A percentile compares a stretch with the other conserved stretches of the same genome.
Conservation (phyloP, 92 coral and sea anemone species). For the Muricea muricata region DNA sequence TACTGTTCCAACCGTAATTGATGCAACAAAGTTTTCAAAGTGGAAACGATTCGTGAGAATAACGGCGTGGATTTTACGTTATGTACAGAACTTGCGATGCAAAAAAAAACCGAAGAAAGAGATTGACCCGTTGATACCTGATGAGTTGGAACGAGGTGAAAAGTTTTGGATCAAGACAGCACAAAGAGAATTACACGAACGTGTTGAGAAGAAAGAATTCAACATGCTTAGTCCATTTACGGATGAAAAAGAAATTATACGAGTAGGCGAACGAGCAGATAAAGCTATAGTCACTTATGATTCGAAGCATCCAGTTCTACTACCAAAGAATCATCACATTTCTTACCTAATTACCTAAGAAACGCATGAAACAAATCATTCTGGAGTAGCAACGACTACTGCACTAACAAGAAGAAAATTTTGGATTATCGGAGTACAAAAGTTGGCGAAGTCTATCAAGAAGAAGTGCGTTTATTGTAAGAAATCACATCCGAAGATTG, state of each 20-base stretch:
- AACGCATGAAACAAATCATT: neutral
- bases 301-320: neutral
- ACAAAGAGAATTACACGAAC: neutral
- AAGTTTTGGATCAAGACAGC: neutral
- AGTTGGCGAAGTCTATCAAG: constrained; percentile 51
- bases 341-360: neutral
- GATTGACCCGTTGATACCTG: neutral
- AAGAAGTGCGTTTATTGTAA: constrained; percentile 49
- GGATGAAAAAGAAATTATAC: neutral
- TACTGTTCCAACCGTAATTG: neutral
- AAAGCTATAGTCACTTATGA: neutral
- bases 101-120: too few species aligned
- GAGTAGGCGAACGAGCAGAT: neutral
- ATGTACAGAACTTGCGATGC: neutral
- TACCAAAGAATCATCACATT: constrained; percentile 1
- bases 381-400: neutral
- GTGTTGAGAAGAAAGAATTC: neutral
- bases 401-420: neutral
- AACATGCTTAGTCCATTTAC: neutral
- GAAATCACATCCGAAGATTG: constrained; percentile 33
- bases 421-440: constrained; percentile 7
- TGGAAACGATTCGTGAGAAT: neutral
- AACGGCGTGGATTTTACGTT: neutral
- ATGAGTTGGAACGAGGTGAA: neutral
- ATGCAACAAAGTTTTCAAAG: neutral